A percentile compares a stretch with the other conserved stretches of the same genome.
Evolutionary conservation across 2,888 invertebrate genomes (phyloP).

Genomic region (Penaeus monodon): DNA sequence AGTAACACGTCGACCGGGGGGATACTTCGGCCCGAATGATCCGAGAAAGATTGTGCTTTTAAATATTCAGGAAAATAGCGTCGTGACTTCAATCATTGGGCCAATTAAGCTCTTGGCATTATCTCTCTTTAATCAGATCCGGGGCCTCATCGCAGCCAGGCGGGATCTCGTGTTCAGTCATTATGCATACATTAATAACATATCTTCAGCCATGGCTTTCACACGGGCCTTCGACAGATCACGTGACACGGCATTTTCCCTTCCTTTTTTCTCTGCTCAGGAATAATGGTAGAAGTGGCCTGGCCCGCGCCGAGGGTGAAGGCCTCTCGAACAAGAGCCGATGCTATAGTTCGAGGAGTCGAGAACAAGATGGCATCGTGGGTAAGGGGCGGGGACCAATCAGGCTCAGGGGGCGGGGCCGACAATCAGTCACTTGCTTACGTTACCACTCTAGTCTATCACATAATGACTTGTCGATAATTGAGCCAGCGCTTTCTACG

Average conservation of each 20-base stretch:
- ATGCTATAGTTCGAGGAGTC: neutral
- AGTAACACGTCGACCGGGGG: neutral
- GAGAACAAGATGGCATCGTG: slow-evolving; percentile 57
- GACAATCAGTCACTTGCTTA: slow-evolving; percentile 56
- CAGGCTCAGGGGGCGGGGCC: slow-evolving; percentile 53
- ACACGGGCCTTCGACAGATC: too few relatives aligned
- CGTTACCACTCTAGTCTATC: slow-evolving; percentile 33
- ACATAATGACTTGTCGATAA: slow-evolving; percentile 40
- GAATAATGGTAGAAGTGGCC: neutral
- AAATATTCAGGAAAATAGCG: slow-evolving; percentile 46
- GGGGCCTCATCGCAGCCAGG: neutral
- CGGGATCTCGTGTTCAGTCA: too few relatives aligned
- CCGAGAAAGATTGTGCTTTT: slow-evolving; percentile 27
- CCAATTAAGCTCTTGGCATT: slow-evolving; percentile 48
- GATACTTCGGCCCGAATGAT: neutral
- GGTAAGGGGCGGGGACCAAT: slow-evolving; percentile 54
- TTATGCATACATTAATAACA: too few relatives aligned
- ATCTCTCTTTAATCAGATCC: slow-evolving; percentile 43
- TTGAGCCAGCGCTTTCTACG: neutral
- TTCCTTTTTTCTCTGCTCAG: neutral
- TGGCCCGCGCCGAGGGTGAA: neutral
- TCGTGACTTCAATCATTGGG: slow-evolving; percentile 53
- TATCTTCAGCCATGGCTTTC: too few relatives aligned
- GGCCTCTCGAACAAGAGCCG: neutral
- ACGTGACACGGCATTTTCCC: neutral